These are phyloP conservation scores for Rhyacichthys aspro DNA, from an alignment of 2,797 vertebrate genomes.

Conservation along the genomic window DNA sequence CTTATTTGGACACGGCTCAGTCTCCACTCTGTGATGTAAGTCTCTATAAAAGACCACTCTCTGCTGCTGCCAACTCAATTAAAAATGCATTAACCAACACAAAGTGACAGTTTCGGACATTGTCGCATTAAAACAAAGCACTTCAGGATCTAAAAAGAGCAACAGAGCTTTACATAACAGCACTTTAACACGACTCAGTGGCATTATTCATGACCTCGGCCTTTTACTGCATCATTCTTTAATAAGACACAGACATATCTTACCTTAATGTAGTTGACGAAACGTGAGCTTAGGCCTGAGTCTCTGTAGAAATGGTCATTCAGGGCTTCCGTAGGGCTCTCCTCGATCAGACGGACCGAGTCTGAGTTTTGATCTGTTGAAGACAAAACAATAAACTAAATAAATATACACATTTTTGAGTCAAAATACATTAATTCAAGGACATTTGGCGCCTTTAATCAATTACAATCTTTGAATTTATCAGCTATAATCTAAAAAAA, in stretches of 20 bases:
- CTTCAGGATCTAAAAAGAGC: not conserved
- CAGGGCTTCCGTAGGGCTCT: constrained; percentile 78
- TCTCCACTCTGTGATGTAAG: constrained; percentile 8
- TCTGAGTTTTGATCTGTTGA: constrained; percentile 59
- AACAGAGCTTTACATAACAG: constrained; percentile 9
- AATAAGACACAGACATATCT: constrained; percentile 20
- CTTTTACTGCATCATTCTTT: constrained; percentile 22
- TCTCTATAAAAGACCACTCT: constrained; percentile 4
- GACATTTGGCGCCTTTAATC: too few relatives aligned
- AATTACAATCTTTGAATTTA: too few relatives aligned
- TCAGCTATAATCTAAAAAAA: too few relatives aligned
- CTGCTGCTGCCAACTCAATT: constrained; percentile 1
- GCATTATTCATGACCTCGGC: constrained; percentile 6
- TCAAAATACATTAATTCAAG: too few relatives aligned
- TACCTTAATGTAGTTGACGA: constrained; percentile 89
- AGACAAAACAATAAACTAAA: too few relatives aligned
- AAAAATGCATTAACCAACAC: not conserved
- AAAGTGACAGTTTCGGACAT: constrained; percentile 5
- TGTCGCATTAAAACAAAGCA: constrained; percentile 17
- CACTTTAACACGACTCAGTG: not conserved
- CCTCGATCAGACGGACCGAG: constrained; percentile 64
- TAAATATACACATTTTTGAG: too few relatives aligned
- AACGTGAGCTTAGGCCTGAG: constrained; percentile 79
- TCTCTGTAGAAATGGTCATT: constrained; percentile 76
- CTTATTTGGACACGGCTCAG: constrained; percentile 35